Evolutionary conservation across 2,888 invertebrate species (phyloP), one percentile per base, ranked within the genome.

Genomic region (Micoletzkya japonica): DNA sequence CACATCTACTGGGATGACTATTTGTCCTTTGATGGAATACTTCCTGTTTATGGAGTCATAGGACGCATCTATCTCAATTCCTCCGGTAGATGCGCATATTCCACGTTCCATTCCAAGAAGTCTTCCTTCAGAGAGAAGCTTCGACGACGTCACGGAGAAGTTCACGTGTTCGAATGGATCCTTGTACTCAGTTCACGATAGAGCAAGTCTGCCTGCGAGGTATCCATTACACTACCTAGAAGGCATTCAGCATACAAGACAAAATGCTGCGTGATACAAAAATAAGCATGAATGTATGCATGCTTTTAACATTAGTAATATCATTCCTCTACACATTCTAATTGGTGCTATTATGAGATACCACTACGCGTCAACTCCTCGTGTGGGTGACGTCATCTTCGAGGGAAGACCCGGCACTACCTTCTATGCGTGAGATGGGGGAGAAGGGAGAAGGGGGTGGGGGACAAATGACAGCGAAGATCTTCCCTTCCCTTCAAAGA

Each of bases 371-470:
- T 70, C 71, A 44, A 75, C 73, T 7, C 50, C 70, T 1, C 70
- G 79, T 36, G 77, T 83, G 39, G 83, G 82, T 7, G 83, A 83
- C 66, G 61, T 81, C 10, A 61, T 83, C 20, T 61, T 83, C n/a
- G 79, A 82, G 58, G 82, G 81, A 39, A 70, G 74, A 14, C 76
- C 77, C 1, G 83, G 82, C 30, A 73, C 79, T 0, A 81, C 73
- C 3, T 80, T 83, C 59, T 80, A 73, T 52, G 70, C 70, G 74
- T 75, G 37, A 54, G 72, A 54, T 34, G 32, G 32, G 30, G 44
- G 50, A 44, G 32, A 32, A 6, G 24, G 54, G 6, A 24, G 20
- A 4, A n/a, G 24, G n/a, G n/a, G 26, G 20, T 37, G 26, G 32
- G 39, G 34, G 17, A 56, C n/a, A n/a, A 54, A 66, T 64, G 52